Evolutionary conservation across 2,888 invertebrate genomes (phyloP), one percentile per base, ranked within the genome.

Genomic region (Diadegma fenestrale): DNA sequence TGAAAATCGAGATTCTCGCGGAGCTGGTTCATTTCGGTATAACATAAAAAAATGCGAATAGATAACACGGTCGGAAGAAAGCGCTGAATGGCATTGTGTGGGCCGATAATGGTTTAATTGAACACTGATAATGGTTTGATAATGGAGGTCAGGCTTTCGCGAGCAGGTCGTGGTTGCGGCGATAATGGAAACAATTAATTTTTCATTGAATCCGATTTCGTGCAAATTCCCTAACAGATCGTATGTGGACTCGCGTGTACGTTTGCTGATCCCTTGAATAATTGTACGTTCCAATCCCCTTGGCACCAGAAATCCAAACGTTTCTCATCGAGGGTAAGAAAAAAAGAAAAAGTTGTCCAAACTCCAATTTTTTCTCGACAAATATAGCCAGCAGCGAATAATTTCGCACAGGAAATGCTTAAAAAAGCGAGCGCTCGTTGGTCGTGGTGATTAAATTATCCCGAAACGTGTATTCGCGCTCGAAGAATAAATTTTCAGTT

Each of bases 71-170:
- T 48, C n/a, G 80, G 41, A 51, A 64, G 73, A 81, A 72, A 81
- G 73, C 81, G 19, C 78, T 73, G 68, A 63, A 66, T 48, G 37
- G 58, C 71, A 77, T 77, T 80, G 80, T 48, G 64, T 37, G 66
- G 78, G 33, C 75, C 78, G 73, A 78, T 81, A 85, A 85, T 85
- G 78, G 54, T 85, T 85, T 69, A 81, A 85, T 85, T 81, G 84
- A 85, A 85, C 73, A 63, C 73, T 54, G 77, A 33, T 82, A 81
- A 83, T 86, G 81, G 79, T 76, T 87, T 81, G 79, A 86, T 84
- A 87, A 86, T 84, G 66, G 81, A 83, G 83, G 54, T 77, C 80
- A 51, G 63, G 63, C 58, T 64, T 41, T 69, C 68, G 64, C 14
- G 71, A 54, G n/a, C n/a, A n/a, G n/a, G n/a, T 61, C 78, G 75